phyloP scores from a whole-genome alignment of 1,140 invertebrate genomes.

The Tribolium madens region DNA sequence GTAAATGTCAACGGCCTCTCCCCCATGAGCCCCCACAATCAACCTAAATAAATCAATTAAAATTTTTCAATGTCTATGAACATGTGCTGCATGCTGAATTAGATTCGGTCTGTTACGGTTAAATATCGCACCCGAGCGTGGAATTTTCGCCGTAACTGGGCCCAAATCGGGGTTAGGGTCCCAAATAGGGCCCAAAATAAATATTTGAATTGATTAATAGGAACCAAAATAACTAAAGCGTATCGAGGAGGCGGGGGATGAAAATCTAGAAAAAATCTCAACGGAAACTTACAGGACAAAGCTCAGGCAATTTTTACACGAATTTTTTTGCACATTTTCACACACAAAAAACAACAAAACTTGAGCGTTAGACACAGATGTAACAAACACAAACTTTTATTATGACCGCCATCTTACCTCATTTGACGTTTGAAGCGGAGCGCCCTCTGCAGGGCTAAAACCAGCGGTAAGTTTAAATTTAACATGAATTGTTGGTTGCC shows the following conservation, averaged over 20 bases:
- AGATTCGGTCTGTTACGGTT: constrained; percentile 1
- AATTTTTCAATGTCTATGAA: background rate
- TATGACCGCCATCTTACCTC: constrained; percentile 36
- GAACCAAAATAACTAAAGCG: constrained; percentile 10
- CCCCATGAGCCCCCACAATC: no score
- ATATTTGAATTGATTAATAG: constrained; percentile 31
- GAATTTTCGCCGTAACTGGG: background rate
- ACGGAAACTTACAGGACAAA: background rate
- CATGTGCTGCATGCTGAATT: constrained; percentile 13
- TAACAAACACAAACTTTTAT: constrained; percentile 41
- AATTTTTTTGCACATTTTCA: constrained; percentile 30
- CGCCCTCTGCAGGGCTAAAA: background rate
- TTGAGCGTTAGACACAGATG: constrained; percentile 17
- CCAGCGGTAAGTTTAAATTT: constrained; percentile 1
- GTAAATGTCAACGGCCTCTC: no score
- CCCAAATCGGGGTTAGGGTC: background rate
- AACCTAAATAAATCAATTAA: background rate
- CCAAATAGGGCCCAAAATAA: background rate
- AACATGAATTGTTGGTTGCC: constrained; percentile 15
- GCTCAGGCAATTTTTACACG: background rate
- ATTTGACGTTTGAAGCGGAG: constrained; percentile 10
- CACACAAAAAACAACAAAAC: constrained; percentile 29
- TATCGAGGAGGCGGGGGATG: background rate
- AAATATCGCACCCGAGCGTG: background rate
- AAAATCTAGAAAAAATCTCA: background rate